These are phyloP conservation scores for Aix galericulata DNA, from an alignment of 2,113 vertebrate genomes.

Conservation along the genomic window DNA sequence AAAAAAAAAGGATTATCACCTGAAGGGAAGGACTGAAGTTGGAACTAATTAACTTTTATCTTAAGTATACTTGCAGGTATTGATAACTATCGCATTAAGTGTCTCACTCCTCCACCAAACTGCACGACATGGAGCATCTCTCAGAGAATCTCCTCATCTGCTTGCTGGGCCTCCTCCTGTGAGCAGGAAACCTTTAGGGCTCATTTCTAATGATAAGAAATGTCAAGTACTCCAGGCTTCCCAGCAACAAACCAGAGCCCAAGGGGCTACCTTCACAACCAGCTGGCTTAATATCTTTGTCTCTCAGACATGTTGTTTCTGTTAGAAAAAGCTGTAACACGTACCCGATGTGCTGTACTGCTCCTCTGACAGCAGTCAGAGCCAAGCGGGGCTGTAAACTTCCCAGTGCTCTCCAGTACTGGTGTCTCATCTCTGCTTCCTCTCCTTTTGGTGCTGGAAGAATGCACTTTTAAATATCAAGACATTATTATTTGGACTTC, in stretches of 20 bases:
- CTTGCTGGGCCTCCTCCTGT: accelerated
- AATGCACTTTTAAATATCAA: background rate
- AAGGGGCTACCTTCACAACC: background rate
- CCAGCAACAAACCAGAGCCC: background rate
- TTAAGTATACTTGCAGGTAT: background rate
- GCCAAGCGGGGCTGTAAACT: accelerated
- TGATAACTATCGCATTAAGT: background rate
- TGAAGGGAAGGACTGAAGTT: background rate
- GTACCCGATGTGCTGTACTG: accelerated
- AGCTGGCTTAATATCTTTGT: constrained; percentile 1
- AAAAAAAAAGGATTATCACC: background rate
- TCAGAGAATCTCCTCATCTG: accelerated
- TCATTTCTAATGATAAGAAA: background rate
- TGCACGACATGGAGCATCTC: background rate
- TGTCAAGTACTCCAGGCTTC: background rate
- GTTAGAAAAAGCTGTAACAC: background rate
- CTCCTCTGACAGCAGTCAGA: background rate
- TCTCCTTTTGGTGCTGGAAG: background rate
- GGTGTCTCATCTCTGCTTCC: background rate
- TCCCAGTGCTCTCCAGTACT: background rate
- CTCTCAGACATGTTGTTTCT: accelerated
- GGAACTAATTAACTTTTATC: constrained; percentile 43
- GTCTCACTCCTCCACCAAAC: background rate
- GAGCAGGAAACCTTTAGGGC: background rate
- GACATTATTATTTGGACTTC: background rate